phyloP scores from a whole-genome alignment of 35 echinoderm and acorn worm species.

The Patiria miniata region DNA sequence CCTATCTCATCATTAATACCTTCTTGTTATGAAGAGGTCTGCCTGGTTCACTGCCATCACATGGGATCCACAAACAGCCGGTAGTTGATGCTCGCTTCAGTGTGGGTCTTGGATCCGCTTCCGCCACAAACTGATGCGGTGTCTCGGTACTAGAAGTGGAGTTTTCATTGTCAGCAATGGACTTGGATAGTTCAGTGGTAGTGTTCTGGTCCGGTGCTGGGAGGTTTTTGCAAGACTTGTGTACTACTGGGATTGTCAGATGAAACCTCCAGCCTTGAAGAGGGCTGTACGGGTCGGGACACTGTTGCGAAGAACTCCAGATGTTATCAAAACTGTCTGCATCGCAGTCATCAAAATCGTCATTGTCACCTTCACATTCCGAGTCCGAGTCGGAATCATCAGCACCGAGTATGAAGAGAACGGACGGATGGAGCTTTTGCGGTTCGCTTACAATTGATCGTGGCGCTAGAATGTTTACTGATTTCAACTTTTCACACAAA shows the following conservation, averaged over 20 bases:
- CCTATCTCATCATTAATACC: background rate
- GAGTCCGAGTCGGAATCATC: slow-evolving; percentile 46
- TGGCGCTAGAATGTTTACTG: background rate
- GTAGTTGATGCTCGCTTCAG: slow-evolving; percentile 3
- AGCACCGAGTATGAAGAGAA: background rate
- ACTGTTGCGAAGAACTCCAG: background rate
- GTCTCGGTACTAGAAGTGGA: no score
- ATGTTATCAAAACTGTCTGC: background rate
- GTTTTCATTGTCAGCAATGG: no score
- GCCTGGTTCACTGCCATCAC: background rate
- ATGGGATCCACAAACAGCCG: background rate
- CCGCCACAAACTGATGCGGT: no score
- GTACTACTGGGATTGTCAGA: background rate
- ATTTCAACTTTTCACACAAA: no score
- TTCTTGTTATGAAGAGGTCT: background rate
- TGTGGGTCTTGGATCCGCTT: background rate
- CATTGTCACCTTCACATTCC: slow-evolving; percentile 41
- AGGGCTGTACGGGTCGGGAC: background rate
- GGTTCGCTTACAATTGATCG: background rate
- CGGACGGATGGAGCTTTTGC: background rate
- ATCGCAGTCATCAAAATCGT: slow-evolving; percentile 25
- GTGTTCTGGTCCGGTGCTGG: no score
- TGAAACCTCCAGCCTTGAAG: background rate
- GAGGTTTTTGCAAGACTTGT: no score
- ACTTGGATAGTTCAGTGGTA: no score